A percentile compares a stretch with the other conserved stretches of the same genome.
phyloP scores from a whole-genome alignment of 2,113 vertebrate genomes.

The Macroglossus sobrinus region DNA sequence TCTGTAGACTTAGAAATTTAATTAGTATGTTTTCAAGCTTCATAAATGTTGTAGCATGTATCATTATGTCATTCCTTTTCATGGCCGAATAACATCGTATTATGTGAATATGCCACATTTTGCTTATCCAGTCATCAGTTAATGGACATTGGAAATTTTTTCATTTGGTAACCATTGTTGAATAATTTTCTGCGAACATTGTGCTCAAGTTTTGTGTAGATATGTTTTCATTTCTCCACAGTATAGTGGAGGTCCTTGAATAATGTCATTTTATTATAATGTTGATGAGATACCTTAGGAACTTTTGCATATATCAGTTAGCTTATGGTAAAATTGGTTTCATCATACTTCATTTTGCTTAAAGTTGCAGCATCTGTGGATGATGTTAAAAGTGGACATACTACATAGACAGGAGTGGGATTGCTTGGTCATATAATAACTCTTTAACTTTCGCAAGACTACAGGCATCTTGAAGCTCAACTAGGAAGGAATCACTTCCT shows the following conservation, averaged over 20 bases:
- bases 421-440: background rate
- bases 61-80: background rate
- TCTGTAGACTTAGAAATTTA: background rate
- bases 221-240: background rate
- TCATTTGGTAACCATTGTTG: background rate
- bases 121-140: background rate
- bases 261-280: background rate
- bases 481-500: background rate
- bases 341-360: background rate
- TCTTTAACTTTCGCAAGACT: background rate
- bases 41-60: background rate
- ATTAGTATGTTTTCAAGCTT: background rate
- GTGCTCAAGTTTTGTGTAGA: background rate
- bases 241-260: background rate
- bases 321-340: background rate
- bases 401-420: background rate
- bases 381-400: background rate
- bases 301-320: background rate
- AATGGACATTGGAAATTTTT: background rate
- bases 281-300: background rate
- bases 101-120: background rate
- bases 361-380: background rate
- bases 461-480: background rate
- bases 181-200: background rate
- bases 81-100: background rate